Conservation (phyloP, 2,888 invertebrate species). For the Scelioninae gen. 2 region DNA sequence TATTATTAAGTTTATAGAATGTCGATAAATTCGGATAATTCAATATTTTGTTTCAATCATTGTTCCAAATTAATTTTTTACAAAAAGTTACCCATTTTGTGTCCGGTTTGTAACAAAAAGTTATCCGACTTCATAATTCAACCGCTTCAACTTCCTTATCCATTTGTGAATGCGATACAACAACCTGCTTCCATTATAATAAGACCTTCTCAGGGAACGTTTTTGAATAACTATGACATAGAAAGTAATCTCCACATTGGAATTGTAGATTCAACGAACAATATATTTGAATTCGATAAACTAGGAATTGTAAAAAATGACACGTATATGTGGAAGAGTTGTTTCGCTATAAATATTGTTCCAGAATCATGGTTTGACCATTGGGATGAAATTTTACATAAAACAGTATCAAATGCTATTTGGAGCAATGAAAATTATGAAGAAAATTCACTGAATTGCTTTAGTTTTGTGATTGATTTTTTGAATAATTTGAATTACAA, state of each 20-base stretch:
- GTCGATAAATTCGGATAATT: slow-evolving; percentile 78
- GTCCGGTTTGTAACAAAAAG: slow-evolving; percentile 82
- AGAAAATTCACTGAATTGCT: slow-evolving; percentile 88
- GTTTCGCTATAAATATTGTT: slow-evolving; percentile 65
- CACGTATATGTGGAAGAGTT: slow-evolving; percentile 66
- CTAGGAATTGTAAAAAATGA: slow-evolving; percentile 79
- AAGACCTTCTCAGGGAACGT: slow-evolving; percentile 91
- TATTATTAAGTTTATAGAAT: neutral
- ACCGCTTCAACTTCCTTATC: slow-evolving; percentile 84
- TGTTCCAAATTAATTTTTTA: slow-evolving; percentile 90
- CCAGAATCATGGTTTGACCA: slow-evolving; percentile 70
- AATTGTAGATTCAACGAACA: slow-evolving; percentile 87
- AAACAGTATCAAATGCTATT: slow-evolving; percentile 77
- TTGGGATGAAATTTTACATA: slow-evolving; percentile 67
- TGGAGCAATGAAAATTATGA: slow-evolving; percentile 85
- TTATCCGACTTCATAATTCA: slow-evolving; percentile 37
- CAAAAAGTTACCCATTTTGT: slow-evolving; percentile 84
- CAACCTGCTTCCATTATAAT: slow-evolving; percentile 89
- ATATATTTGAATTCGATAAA: slow-evolving; percentile 90
- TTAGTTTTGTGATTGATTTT: slow-evolving; percentile 89
- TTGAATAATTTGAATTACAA: slow-evolving; percentile 82
- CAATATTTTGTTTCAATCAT: slow-evolving; percentile 93
- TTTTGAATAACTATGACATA: slow-evolving; percentile 89
- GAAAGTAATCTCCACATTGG: slow-evolving; percentile 93
- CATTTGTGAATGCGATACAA: slow-evolving; percentile 88